Conservation (phyloP, 2,797 vertebrate genomes). For the Sebastes trivittatus region DNA sequence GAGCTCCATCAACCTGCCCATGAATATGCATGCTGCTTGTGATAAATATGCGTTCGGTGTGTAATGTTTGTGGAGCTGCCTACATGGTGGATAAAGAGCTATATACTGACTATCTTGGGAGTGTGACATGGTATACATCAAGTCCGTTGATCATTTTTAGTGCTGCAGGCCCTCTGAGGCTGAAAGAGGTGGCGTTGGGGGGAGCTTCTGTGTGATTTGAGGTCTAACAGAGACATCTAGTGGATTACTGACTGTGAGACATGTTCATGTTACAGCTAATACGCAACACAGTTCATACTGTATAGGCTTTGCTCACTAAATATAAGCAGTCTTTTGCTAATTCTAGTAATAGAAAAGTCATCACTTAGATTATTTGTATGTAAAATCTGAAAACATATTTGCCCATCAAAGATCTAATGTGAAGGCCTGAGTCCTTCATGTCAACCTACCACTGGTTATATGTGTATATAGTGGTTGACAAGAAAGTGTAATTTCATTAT, state of each 20-base stretch:
- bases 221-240: slow-evolving; percentile 76
- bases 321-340: not conserved
- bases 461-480: not conserved
- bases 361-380: not conserved
- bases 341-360: not conserved
- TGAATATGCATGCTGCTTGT: slow-evolving; percentile 77
- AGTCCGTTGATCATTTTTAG: slow-evolving; percentile 53
- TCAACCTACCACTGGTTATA: not conserved
- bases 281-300: not conserved
- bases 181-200: slow-evolving; percentile 27
- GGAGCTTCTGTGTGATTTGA: slow-evolving; percentile 17
- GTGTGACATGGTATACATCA: slow-evolving; percentile 53
- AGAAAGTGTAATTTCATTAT: not conserved
- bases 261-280: not conserved
- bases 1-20: slow-evolving; percentile 78
- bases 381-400: not conserved
- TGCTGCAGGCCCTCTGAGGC: slow-evolving; percentile 23
- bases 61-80: slow-evolving; percentile 70
- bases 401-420: not conserved
- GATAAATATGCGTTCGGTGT: slow-evolving; percentile 69
- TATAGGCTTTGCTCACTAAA: not conserved
- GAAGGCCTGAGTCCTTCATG: not conserved
- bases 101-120: slow-evolving; percentile 49
- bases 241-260: slow-evolving; percentile 42
- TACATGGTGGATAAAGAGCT: slow-evolving; percentile 63